phyloP scores from a whole-genome alignment of 2,113 vertebrate species.

The Thinocorus orbignyianus region DNA sequence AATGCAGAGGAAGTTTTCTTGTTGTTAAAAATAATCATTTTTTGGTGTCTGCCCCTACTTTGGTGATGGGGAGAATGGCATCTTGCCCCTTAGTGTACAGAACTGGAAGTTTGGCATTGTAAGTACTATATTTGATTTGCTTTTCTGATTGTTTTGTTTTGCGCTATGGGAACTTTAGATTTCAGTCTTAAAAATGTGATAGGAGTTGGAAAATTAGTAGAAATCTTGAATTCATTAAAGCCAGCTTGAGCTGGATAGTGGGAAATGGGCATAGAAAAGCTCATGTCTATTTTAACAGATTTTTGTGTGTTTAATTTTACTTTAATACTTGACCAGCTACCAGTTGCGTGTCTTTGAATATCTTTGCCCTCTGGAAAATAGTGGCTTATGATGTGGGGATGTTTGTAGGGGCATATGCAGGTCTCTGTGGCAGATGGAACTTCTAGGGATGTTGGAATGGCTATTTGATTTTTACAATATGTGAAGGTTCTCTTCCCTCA shows the following conservation, averaged over 20 bases:
- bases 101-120: neutral
- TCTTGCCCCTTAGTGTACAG: neutral
- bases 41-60: neutral
- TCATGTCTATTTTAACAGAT: neutral
- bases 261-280: neutral
- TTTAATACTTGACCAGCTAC: neutral
- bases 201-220: neutral
- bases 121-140: neutral
- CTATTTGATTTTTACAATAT: neutral
- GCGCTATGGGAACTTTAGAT: neutral
- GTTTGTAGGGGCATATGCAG: neutral
- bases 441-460: neutral
- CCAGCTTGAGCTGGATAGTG: neutral
- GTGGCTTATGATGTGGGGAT: neutral
- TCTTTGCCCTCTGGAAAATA: neutral
- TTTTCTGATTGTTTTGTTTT: neutral
- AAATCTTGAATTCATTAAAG: neutral
- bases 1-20: neutral
- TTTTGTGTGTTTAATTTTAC: neutral
- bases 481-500: too few species aligned
- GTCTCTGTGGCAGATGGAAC: neutral
- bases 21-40: neutral
- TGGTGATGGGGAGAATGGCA: neutral
- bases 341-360: neutral
- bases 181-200: neutral